Evolutionary conservation across 2,888 invertebrate genomes (phyloP), one percentile per base, ranked within the genome.

Genomic region (Cerastis leucographa): DNA sequence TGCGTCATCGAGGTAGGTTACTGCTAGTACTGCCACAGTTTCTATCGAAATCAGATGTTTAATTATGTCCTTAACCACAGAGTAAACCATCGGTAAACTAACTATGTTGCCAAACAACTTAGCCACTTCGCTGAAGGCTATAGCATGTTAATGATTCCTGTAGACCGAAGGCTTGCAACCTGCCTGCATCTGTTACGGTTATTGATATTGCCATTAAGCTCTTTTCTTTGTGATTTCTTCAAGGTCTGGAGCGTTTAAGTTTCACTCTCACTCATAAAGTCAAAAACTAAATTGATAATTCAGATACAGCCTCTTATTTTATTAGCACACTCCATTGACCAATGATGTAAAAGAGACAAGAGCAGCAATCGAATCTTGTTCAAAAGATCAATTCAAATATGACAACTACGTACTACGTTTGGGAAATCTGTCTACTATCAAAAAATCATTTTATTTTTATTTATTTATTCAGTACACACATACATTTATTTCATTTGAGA

Each of bases 101-200:
- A 25, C 7, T 56, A 14, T 29, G 42, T 22, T 35, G 73, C 66
- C 25, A 19, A 17, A 5, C 49, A n/a, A 65, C 25, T 70, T 44
- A 77, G 19, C 40, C 46, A 56, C 25, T 73, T 5, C 19, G n/a
- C 54, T 73, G 22, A 65, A 75, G 68, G 44, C 78, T 74, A 71
- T 44, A 65, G n/a, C 70, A 67, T 68, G 40, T 62, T 67, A 56
- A 56, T 85, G 70, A 69, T 73, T 62, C 70, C 82, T 78, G 42
- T n/a, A 85, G 65, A 76, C 81, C 29, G 11, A 42, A 44, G 19
- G 67, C 76, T 70, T 68, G 65, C 71, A 76, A 83, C 68, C 35
- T 69, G 59, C 67, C 49, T 59, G 67, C 46, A 61, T 54, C 42
- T 22, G n/a, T 35, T 59, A 66, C 22, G 0, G 40, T 71, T 64